Percentiles rank a stretch among this genome's conserved stretches.
Evolutionary conservation across 2,797 vertebrate genomes (phyloP).

Genomic region (Neomorphus geoffroyi): DNA sequence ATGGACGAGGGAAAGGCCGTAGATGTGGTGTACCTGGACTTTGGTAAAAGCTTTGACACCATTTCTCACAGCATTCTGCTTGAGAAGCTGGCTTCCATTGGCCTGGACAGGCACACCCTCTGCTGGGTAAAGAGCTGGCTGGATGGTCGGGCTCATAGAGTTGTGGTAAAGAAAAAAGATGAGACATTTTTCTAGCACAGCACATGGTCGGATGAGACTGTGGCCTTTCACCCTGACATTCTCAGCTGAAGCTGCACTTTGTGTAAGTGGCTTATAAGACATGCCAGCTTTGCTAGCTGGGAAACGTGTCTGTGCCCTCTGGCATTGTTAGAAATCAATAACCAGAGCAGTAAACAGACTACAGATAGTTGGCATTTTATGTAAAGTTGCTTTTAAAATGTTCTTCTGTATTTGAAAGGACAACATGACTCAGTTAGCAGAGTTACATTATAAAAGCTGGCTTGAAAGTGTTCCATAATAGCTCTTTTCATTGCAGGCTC

Average conservation of each 20-base stretch:
- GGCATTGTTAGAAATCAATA: constrained; percentile 4
- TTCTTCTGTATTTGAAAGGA: constrained; percentile 41
- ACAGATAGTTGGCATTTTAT: constrained; percentile 39
- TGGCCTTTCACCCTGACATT: constrained; percentile 54
- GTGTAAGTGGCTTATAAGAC: neutral
- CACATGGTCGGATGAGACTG: neutral
- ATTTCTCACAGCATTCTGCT: too few relatives aligned
- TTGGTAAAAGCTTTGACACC: too few relatives aligned
- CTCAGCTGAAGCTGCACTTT: constrained; percentile 35
- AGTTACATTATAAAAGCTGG: constrained; percentile 26
- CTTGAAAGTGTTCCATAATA: constrained; percentile 37
- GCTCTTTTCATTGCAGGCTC: constrained; percentile 26
- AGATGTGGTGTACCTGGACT: too few relatives aligned
- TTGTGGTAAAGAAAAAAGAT: too few relatives aligned
- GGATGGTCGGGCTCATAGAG: too few relatives aligned
- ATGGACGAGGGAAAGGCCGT: too few relatives aligned
- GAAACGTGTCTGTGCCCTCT: constrained; percentile 23
- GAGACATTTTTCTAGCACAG: neutral
- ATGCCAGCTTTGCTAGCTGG: constrained; percentile 26
- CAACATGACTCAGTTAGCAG: constrained; percentile 39
- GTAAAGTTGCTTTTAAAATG: constrained; percentile 39
- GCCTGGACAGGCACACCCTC: too few relatives aligned
- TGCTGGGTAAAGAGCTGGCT: too few relatives aligned
- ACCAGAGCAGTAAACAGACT: constrained; percentile 26
- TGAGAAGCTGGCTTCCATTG: too few relatives aligned